Base-by-base conservation (phyloP, 2,888 invertebrate genomes). In the Rambutsinella grinnellia region DNA sequence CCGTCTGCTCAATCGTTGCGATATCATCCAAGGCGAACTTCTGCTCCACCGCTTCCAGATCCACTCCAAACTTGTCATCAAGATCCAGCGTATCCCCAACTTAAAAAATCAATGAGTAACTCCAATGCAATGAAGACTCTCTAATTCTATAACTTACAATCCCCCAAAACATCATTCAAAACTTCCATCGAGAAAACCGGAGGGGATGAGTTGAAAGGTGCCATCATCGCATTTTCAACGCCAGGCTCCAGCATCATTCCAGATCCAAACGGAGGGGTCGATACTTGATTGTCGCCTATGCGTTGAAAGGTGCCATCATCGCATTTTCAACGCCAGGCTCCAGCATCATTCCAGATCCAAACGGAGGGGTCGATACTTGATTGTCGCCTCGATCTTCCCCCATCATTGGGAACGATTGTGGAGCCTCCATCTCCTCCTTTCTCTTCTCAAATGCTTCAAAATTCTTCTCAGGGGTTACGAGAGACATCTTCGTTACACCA, bases 141-240 rank as follows among this genome's bases (percentile, higher is more conserved):
- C n/a, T n/a, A n/a, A n/a, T n/a, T n/a, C n/a, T n/a, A n/a, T 27
- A 28, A 24, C 57, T 67, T 26, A 70, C 70, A 27, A 23, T 70
- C 70, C 5, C 70, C 70, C 6, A 70, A 46, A 24, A 70, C 70
- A 56, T 70, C 70, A 15, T 54, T 62, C 27, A 70, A 54, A 2
- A 62, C 70, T 62, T 70, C 70, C 70, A 70, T 70, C 5, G 70
- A 70, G 27, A 70, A 70, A 3, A 70, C 62, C 15, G 70, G 70
- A 2, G 70, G 70, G 3, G 70, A 70, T 2, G 49, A 28, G n/a
- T n/a, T 8, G 49, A n/a, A n/a, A n/a, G n/a, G 26, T 2, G 23
- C 13, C 15, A 36, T 13, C 28, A 53, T 27, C 27, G 23, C 21
- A 15, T 26, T 62, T 3, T 6, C 3, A 49, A 47, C 44, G 61